A percentile compares a stretch with the other conserved stretches of the same genome.
These are phyloP conservation scores for Chesias legatella DNA, from an alignment of 2,888 invertebrate species.

Conservation along the genomic window DNA sequence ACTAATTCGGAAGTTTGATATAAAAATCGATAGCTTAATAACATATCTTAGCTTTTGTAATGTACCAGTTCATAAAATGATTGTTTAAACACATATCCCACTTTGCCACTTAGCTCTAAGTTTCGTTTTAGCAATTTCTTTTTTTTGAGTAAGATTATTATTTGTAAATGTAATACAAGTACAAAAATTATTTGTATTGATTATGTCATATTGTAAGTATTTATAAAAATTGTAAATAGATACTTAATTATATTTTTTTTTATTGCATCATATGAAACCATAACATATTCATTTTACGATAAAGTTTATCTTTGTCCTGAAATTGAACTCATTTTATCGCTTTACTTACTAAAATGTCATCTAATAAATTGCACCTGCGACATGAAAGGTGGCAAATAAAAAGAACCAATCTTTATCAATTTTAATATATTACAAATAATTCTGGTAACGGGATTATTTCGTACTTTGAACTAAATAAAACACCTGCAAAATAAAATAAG, in stretches of 20 bases:
- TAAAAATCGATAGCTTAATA: constrained; percentile 34
- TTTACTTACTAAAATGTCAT: not conserved
- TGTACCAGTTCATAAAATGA: constrained; percentile 33
- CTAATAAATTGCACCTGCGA: constrained; percentile 1
- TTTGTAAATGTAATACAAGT: constrained; percentile 40
- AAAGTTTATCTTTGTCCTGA: not conserved
- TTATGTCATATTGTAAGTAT: constrained; percentile 31
- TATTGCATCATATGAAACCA: not conserved
- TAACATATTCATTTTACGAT: not conserved
- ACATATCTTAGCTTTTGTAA: constrained; percentile 48
- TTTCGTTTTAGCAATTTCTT: constrained; percentile 24
- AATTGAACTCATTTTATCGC: not conserved
- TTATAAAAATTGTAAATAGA: constrained; percentile 35
- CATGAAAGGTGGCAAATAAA: constrained; percentile 1
- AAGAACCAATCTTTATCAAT: constrained; percentile 9
- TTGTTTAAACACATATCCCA: constrained; percentile 64
- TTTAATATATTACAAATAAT: constrained; percentile 6
- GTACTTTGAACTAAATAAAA: no score
- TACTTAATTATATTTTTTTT: not conserved
- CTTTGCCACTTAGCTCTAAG: constrained; percentile 59
- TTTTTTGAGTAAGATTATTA: constrained; percentile 29
- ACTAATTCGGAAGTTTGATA: constrained; percentile 50
- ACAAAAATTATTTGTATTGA: constrained; percentile 40
- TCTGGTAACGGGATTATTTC: constrained; percentile 11
- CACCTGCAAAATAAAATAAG: no score